phyloP scores from a whole-genome alignment of 2,113 vertebrate genomes.

The Toxotes chatareus region DNA sequence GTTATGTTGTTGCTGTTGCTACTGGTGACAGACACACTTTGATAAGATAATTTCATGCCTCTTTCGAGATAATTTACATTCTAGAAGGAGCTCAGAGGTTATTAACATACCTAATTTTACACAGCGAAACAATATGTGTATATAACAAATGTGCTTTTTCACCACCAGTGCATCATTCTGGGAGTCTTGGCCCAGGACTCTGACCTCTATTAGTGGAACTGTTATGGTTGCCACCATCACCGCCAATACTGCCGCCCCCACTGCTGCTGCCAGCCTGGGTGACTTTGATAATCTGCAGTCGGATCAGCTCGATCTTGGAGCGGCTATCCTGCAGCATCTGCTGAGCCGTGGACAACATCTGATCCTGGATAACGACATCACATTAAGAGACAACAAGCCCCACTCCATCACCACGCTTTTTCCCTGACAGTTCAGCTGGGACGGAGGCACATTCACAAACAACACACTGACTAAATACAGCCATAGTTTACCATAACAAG shows the following conservation, averaged over 20 bases:
- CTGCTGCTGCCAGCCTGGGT: slow-evolving; percentile 68
- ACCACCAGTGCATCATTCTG: background rate
- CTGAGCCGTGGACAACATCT: slow-evolving; percentile 83
- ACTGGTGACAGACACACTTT: background rate
- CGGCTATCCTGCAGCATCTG: slow-evolving; percentile 84
- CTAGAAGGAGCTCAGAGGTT: background rate
- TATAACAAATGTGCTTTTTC: background rate
- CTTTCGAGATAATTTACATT: background rate
- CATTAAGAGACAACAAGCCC: slow-evolving; percentile 36
- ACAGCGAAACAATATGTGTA: background rate
- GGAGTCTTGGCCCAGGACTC: slow-evolving; percentile 15
- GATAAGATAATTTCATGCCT: background rate
- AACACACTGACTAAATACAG: slow-evolving; percentile 11
- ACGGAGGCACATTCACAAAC: slow-evolving; percentile 3
- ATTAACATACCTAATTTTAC: background rate
- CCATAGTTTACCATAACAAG: slow-evolving; percentile 25
- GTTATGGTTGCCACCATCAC: slow-evolving; percentile 41
- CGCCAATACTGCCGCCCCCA: background rate
- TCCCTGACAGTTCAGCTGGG: slow-evolving; percentile 9
- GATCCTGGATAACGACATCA: slow-evolving; percentile 73
- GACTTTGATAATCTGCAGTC: slow-evolving; percentile 81
- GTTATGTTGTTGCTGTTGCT: background rate
- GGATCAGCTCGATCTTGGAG: slow-evolving; percentile 82
- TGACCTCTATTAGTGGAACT: slow-evolving; percentile 66
- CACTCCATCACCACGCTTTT: slow-evolving; percentile 35